Conservation (phyloP, 2,888 invertebrate genomes). For the Perizoma affinitatum region DNA sequence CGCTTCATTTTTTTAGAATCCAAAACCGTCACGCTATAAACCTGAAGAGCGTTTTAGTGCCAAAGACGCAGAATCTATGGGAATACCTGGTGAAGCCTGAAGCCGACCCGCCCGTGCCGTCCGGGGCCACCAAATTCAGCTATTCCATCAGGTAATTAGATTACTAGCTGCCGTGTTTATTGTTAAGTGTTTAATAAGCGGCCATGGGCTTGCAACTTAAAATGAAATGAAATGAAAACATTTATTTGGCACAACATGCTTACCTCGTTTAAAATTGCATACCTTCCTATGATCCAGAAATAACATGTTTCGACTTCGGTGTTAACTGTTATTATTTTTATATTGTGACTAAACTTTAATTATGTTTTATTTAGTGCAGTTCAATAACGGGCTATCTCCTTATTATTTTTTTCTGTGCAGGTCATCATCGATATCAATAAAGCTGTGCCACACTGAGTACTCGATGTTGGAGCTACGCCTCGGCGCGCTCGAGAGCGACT, state of each 20-base stretch:
- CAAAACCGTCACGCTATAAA: constrained; percentile 65
- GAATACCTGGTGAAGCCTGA: constrained; percentile 68
- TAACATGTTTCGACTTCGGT: no score
- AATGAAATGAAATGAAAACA: no score
- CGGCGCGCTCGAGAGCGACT: constrained; percentile 88
- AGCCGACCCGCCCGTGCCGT: constrained; percentile 88
- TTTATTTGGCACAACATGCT: no score
- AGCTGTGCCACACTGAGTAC: constrained; percentile 88
- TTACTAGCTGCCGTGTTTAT: no score
- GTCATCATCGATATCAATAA: constrained; percentile 83
- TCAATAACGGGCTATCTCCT: no score
- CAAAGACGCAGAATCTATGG: constrained; percentile 63
- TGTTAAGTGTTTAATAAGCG: no score
- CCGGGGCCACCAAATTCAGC: constrained; percentile 90
- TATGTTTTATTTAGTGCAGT: no score
- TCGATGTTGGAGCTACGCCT: constrained; percentile 88
- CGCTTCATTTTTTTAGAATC: constrained; percentile 47
- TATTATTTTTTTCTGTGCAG: constrained; percentile 22
- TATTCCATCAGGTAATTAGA: constrained; percentile 84
- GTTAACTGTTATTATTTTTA: no score
- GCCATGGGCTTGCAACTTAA: no score
- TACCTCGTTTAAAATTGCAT: no score
- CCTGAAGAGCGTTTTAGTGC: constrained; percentile 58
- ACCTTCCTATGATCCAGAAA: no score
- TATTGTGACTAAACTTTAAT: no score